Conservation (phyloP, 2,797 vertebrate genomes). For the Sternotherus odoratus region DNA sequence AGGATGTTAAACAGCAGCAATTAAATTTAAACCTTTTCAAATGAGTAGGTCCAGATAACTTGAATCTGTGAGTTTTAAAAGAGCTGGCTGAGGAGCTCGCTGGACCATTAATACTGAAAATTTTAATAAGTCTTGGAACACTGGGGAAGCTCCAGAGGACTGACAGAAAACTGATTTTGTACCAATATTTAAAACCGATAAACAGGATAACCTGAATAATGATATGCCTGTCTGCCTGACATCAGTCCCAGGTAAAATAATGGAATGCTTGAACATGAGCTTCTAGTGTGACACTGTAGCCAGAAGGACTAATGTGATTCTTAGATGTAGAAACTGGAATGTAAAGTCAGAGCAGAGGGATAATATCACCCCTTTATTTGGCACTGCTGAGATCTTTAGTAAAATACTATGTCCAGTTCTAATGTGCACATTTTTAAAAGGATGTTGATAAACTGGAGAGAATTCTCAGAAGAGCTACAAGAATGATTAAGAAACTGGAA, state of each 20-base stretch:
- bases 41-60: background rate
- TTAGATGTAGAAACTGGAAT: background rate
- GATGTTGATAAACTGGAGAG: background rate
- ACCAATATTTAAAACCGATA: accelerated
- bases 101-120: background rate
- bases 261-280: background rate
- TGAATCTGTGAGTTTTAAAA: background rate
- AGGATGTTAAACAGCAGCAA: background rate
- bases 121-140: background rate
- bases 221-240: background rate
- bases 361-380: background rate
- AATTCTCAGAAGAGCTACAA: background rate
- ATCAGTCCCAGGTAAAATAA: background rate
- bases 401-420: background rate
- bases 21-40: background rate
- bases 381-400: background rate
- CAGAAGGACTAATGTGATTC: background rate
- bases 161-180: background rate
- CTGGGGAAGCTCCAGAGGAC: background rate
- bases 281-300: background rate
- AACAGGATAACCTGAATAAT: background rate
- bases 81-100: background rate
- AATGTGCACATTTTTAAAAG: background rate
- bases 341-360: background rate
- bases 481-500: background rate